Conservation (phyloP, 2,113 vertebrate species). For the Bubo scandiacus region DNA sequence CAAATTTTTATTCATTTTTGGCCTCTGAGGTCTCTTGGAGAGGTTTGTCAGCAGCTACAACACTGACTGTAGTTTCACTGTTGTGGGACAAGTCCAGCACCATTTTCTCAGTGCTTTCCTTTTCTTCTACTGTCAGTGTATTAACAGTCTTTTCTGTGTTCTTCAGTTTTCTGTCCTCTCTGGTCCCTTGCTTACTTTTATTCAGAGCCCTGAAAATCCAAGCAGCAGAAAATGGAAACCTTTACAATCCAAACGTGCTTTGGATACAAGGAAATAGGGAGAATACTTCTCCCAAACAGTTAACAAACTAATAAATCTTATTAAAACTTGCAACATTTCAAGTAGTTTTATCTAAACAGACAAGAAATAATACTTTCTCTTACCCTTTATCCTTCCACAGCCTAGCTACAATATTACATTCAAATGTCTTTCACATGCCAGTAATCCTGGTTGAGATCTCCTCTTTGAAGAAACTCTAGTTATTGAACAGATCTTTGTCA, state of each 20-base stretch:
- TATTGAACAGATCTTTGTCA: background rate
- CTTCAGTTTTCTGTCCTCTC: constrained; percentile 59
- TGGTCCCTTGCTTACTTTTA: constrained; percentile 67
- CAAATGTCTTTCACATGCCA: background rate
- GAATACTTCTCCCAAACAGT: background rate
- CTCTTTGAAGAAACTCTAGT: background rate
- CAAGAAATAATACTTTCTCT: background rate
- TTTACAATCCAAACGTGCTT: background rate
- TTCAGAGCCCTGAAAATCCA: constrained; percentile 78
- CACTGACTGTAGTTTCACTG: constrained; percentile 65
- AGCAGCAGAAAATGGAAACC: background rate
- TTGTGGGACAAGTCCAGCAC: constrained; percentile 69
- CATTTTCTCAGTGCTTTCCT: constrained; percentile 54
- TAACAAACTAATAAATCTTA: background rate
- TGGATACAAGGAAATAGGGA: background rate
- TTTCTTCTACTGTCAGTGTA: constrained; percentile 61
- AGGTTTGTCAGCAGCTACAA: constrained; percentile 67
- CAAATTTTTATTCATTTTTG: constrained; percentile 72
- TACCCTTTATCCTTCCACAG: background rate
- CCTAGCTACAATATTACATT: background rate
- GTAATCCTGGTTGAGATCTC: background rate
- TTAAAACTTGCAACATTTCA: background rate
- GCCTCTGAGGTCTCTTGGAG: constrained; percentile 70
- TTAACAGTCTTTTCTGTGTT: constrained; percentile 44
- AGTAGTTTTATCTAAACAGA: background rate